Evolutionary conservation across 2,797 vertebrate genomes (phyloP).

Genomic region (Steatocranus sp.): DNA sequence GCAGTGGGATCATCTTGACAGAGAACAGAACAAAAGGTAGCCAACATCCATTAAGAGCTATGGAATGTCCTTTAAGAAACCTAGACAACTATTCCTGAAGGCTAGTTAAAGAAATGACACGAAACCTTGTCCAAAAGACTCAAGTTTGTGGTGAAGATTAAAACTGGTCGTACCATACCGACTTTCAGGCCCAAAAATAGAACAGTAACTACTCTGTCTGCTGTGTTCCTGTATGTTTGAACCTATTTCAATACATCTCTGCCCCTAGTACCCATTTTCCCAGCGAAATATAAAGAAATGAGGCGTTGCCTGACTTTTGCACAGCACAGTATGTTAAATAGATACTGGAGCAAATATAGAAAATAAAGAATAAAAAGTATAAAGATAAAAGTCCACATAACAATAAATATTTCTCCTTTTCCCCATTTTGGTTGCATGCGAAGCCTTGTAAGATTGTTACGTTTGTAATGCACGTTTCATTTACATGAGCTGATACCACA

Average conservation of each 20-base stretch:
- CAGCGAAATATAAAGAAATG: neutral
- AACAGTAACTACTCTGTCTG: neutral
- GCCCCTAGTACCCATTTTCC: neutral
- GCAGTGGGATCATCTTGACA: neutral
- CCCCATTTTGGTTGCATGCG: neutral
- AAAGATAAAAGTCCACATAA: neutral
- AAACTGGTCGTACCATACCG: neutral
- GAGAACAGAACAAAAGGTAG: neutral
- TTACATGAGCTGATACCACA: neutral
- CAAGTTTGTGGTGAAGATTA: neutral
- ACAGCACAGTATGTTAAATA: neutral
- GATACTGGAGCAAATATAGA: neutral
- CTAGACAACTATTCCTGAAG: neutral
- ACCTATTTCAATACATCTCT: neutral
- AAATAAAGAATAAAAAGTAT: neutral
- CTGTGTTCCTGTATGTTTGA: neutral
- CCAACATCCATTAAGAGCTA: neutral
- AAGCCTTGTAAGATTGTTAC: neutral
- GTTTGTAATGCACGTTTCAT: neutral
- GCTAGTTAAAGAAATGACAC: neutral
- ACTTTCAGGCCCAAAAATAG: neutral
- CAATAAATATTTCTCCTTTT: neutral
- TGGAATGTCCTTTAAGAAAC: neutral
- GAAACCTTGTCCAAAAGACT: neutral
- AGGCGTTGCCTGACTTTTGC: neutral